Evolutionary conservation across 2,113 vertebrate species (phyloP).

Genomic region (Alligator sinensis): DNA sequence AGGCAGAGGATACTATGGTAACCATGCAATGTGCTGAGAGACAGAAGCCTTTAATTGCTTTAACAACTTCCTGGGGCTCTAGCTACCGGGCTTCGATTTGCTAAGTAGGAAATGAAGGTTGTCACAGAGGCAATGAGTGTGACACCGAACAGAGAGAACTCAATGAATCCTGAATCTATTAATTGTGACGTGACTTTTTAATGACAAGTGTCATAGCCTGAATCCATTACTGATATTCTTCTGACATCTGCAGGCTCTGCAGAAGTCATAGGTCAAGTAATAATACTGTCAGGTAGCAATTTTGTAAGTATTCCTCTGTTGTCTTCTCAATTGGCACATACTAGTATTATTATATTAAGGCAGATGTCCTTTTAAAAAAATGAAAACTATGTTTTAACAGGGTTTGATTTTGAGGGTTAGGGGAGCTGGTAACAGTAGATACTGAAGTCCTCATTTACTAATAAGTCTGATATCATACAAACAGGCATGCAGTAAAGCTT

Average conservation of each 20-base stretch:
- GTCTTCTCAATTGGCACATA: conserved; percentile 32
- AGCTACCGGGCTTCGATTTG: conserved; percentile 77
- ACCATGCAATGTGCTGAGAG: conserved; percentile 79
- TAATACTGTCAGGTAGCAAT: conserved; percentile 35
- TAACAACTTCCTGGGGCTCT: conserved; percentile 83
- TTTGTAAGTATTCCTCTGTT: conserved; percentile 24
- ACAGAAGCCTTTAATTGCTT: conserved; percentile 86
- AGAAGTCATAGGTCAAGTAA: conserved; percentile 61
- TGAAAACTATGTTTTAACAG: neutral
- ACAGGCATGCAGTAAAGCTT: neutral
- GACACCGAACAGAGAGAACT: conserved; percentile 44
- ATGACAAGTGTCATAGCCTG: conserved; percentile 58
- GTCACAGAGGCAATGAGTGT: conserved; percentile 47
- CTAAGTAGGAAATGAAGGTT: conserved; percentile 78
- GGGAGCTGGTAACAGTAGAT: conserved; percentile 17
- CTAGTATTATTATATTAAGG: neutral
- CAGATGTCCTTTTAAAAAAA: neutral
- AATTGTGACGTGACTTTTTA: conserved; percentile 62
- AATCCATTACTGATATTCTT: conserved; percentile 55
- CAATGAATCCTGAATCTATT: conserved; percentile 65
- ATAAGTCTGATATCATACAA: neutral
- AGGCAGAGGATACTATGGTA: conserved; percentile 89
- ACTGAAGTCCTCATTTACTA: conserved; percentile 7
- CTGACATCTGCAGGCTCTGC: conserved; percentile 50
- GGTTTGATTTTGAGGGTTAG: neutral